phyloP scores from a whole-genome alignment of 1,140 invertebrate genomes.

The Leptinotarsa texana region DNA sequence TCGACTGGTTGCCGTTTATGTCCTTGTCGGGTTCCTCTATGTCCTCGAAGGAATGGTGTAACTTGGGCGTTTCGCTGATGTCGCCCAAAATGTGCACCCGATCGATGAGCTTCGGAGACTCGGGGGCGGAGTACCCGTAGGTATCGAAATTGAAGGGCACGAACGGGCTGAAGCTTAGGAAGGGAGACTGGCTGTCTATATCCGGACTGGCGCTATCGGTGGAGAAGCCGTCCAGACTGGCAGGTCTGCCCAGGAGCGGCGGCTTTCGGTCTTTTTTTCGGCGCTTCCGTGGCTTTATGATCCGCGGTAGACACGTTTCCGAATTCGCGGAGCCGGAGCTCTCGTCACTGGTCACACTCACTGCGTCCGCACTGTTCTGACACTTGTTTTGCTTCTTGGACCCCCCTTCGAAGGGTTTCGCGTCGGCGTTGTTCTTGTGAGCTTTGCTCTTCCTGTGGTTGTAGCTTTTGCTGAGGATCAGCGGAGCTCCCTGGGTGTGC shows the following conservation, averaged over 20 bases:
- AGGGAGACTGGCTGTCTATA: slow-evolving; percentile 50
- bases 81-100: slow-evolving; percentile 28
- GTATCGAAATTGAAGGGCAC: slow-evolving; percentile 42
- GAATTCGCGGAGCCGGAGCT: slow-evolving; percentile 72
- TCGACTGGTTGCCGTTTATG: slow-evolving; percentile 50
- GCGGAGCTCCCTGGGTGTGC: slow-evolving; percentile 76
- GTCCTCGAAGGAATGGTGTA: slow-evolving; percentile 55
- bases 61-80: slow-evolving; percentile 47
- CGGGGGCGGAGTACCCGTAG: background rate
- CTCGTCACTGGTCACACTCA: slow-evolving; percentile 76
- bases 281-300: slow-evolving; percentile 86
- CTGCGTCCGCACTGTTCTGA: slow-evolving; percentile 60
- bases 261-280: slow-evolving; percentile 87
- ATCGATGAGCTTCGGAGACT: slow-evolving; percentile 29
- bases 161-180: slow-evolving; percentile 23
- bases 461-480: slow-evolving; percentile 67
- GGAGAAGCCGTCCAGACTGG: slow-evolving; percentile 54
- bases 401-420: slow-evolving; percentile 35
- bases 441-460: slow-evolving; percentile 48
- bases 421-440: slow-evolving; percentile 35
- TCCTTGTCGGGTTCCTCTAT: slow-evolving; percentile 54
- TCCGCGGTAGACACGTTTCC: slow-evolving; percentile 79
- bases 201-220: slow-evolving; percentile 57
- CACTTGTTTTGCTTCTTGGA: slow-evolving; percentile 36
- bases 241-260: slow-evolving; percentile 51